phyloP scores from a whole-genome alignment of 2,888 invertebrate species.

The Tinea trinotella region DNA sequence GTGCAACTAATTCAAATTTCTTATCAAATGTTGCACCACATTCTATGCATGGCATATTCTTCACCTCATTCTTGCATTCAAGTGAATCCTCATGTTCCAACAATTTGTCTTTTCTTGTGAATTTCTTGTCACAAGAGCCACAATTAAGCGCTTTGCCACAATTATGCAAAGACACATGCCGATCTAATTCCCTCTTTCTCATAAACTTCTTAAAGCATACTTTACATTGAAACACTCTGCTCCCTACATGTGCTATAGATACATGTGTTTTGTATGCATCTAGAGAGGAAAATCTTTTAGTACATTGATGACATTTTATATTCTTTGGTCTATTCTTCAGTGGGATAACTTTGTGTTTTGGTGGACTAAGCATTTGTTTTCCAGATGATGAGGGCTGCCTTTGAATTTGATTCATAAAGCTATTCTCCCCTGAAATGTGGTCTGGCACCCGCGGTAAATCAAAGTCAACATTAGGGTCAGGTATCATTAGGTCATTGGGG shows the following conservation, averaged over 20 bases:
- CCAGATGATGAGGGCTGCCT: constrained; percentile 42
- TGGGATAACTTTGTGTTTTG: constrained; percentile 39
- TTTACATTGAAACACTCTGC: constrained; percentile 75
- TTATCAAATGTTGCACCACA: constrained; percentile 74
- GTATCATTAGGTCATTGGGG: constrained; percentile 40
- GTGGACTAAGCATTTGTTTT: constrained; percentile 40
- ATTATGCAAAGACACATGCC: constrained; percentile 77
- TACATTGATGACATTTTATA: constrained; percentile 67
- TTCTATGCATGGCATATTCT: constrained; percentile 74
- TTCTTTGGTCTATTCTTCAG: constrained; percentile 61
- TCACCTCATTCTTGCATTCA: constrained; percentile 71
- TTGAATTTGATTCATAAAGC: constrained; percentile 50
- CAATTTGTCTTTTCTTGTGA: constrained; percentile 79
- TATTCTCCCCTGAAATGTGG: constrained; percentile 63
- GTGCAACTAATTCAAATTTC: constrained; percentile 71
- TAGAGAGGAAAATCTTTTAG: constrained; percentile 62
- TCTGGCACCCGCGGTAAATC: constrained; percentile 66
- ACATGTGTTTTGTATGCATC: constrained; percentile 69
- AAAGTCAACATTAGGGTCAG: constrained; percentile 42
- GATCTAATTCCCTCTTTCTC: constrained; percentile 78
- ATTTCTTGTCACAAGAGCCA: constrained; percentile 76
- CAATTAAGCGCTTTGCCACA: constrained; percentile 79
- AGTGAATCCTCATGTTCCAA: constrained; percentile 78
- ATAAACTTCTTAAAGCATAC: constrained; percentile 79
- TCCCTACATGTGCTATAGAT: constrained; percentile 62